These are phyloP conservation scores for Phoenicopterus ruber DNA, from an alignment of 2,113 vertebrate species.

Conservation along the genomic window DNA sequence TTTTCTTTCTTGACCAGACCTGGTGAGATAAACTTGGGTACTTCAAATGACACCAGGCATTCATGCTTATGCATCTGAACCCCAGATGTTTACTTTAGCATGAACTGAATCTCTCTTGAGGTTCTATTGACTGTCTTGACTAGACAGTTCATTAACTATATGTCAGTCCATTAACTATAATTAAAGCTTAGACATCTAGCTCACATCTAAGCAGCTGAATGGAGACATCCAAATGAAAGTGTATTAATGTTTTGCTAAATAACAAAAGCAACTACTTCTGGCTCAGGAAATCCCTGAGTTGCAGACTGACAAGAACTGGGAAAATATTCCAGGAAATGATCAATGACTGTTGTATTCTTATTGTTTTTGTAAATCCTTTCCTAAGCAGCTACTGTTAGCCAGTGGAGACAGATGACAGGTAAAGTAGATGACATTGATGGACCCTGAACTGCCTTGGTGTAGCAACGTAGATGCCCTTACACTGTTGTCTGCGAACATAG, in stretches of 20 bases:
- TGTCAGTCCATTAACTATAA: constrained; percentile 32
- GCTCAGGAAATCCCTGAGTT: not conserved
- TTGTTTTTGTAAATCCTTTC: not conserved
- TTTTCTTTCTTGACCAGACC: not conserved
- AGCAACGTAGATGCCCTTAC: not conserved
- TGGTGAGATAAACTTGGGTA: not conserved
- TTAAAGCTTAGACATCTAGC: constrained; percentile 5
- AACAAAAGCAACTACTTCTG: not conserved
- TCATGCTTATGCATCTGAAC: not conserved
- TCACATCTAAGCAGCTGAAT: not conserved
- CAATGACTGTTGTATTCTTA: not conserved
- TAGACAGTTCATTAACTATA: constrained; percentile 44
- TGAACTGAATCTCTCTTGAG: not conserved
- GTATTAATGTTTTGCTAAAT: not conserved
- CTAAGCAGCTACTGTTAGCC: not conserved
- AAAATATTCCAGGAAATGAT: constrained; percentile 24
- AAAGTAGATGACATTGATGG: not conserved
- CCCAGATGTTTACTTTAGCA: not conserved
- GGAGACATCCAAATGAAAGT: not conserved
- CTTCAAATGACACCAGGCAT: not conserved
- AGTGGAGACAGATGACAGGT: not conserved
- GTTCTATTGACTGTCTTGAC: not conserved
- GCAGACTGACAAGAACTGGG: not conserved
- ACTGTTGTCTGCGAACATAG: not conserved
- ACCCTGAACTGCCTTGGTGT: not conserved